Base-by-base conservation (phyloP, 2,797 vertebrate genomes). In the Pempheris klunzingeri region DNA sequence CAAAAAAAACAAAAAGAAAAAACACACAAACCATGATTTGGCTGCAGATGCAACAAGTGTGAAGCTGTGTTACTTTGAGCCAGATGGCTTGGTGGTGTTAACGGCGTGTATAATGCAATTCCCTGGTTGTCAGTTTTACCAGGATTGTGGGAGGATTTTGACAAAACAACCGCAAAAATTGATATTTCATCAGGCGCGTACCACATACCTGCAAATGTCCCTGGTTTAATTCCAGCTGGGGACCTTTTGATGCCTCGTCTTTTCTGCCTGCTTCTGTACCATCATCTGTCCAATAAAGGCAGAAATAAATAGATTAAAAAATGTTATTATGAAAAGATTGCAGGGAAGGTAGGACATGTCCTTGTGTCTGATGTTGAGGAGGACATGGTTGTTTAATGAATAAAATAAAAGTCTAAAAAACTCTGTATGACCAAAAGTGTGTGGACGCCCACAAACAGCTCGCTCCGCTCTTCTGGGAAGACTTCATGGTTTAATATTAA, bases 1-100 rank as follows among this genome's bases (percentile, higher is more conserved):
- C 36, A 60, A 20, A 71, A 41, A 65, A 6, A 63, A 4, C 50
- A 59, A 65, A 60, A 20, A 71, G 34, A 65, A 6, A 63, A 4
- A 43, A 59, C 59, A 32, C 30, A 32, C 30, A 32, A 32, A 39
- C 22, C 7, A 7, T 1, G 3, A 41, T 71, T 66, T 55, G 41
- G 12, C 65, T 38, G 2, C 2, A 61, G 28, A 10, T 44, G 22
- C 36, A 71, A n/a, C 36, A 47, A 26, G 41, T 55, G 53, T 64
- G 36, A 36, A 30, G 49, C 28, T 60, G 43, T 36, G 49, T 12
- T 12, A 6, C 41, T 63, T 36, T 2, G 36, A 20, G 11, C 12
- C 3, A 7, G 15, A 46, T 54, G 15, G 36, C 44, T 20, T 18
- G 18, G 0, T 18, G 7, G 14, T 22, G 30, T 28, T 4, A 18